phyloP scores from a whole-genome alignment of 2,797 vertebrate species.

The Alauda arvensis region DNA sequence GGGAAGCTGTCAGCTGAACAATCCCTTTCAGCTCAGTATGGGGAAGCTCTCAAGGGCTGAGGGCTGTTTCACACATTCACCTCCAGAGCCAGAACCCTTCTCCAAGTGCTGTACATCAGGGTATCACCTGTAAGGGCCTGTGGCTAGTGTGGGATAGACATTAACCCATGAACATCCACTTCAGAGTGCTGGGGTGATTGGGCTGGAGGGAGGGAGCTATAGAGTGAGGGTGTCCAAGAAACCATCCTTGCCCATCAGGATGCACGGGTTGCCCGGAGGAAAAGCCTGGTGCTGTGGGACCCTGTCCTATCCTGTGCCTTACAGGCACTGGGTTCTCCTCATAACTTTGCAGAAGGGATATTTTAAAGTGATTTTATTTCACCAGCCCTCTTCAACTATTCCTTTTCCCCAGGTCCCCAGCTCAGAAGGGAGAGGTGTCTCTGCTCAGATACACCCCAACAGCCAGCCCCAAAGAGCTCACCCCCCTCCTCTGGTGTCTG shows the following conservation, averaged over 20 bases:
- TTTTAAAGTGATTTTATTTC: neutral
- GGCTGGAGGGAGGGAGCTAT: neutral
- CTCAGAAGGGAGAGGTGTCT: neutral
- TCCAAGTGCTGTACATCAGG: neutral
- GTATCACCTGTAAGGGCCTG: neutral
- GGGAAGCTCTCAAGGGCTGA: neutral
- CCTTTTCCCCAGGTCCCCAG: neutral
- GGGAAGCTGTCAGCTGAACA: neutral
- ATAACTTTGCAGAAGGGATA: neutral
- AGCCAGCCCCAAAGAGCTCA: neutral
- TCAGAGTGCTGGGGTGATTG: neutral
- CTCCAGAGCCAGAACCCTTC: neutral
- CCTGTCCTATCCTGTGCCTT: neutral
- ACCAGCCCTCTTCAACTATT: neutral
- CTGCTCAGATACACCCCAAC: neutral
- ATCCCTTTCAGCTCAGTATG: neutral
- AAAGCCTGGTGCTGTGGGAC: neutral
- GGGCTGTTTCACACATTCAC: neutral
- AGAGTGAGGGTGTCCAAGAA: neutral
- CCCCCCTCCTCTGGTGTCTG: neutral
- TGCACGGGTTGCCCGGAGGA: accelerated
- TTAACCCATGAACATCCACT: accelerated
- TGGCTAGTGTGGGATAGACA: too few species aligned
- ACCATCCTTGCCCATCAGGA: neutral
- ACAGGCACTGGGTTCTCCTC: neutral